A percentile compares a stretch with the other conserved stretches of the same genome.
Evolutionary conservation across 2,888 invertebrate genomes (phyloP).

Genomic region (Rambutsinella grinnellia): DNA sequence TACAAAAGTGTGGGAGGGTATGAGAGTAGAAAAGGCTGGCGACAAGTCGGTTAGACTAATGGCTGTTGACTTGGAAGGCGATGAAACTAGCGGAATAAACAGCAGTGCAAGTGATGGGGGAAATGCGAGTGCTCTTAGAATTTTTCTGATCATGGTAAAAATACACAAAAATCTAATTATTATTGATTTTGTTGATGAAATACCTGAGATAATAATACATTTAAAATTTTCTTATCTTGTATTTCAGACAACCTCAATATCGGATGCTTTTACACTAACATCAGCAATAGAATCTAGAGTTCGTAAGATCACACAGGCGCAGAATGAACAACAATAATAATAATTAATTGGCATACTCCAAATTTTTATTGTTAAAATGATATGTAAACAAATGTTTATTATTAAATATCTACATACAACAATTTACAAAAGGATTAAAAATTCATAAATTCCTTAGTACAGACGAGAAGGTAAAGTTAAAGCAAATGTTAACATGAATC

Average conservation of each 20-base stretch:
- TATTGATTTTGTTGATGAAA: no score
- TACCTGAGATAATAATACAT: no score
- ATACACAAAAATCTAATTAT: no score
- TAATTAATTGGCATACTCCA: background rate
- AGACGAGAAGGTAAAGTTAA: no score
- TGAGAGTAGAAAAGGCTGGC: constrained; percentile 90
- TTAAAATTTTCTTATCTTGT: no score
- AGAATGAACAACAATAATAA: background rate
- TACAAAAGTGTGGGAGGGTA: constrained; percentile 92
- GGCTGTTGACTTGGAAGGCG: constrained; percentile 54
- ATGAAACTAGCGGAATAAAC: background rate
- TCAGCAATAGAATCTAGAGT: constrained; percentile 19
- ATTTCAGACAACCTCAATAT: constrained; percentile 28
- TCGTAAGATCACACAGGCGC: background rate
- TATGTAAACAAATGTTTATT: no score
- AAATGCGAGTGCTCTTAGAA: constrained; percentile 81
- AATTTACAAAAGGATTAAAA: background rate
- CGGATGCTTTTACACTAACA: constrained; percentile 20
- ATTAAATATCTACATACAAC: background rate
- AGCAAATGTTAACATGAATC: background rate
- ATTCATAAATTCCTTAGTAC: no score
- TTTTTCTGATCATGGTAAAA: constrained; percentile 88
- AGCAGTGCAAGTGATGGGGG: constrained; percentile 80
- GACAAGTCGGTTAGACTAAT: constrained; percentile 89
- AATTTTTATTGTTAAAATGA: no score